Base-by-base conservation (phyloP, 2,113 vertebrate genomes). In the Scomber scombrus region DNA sequence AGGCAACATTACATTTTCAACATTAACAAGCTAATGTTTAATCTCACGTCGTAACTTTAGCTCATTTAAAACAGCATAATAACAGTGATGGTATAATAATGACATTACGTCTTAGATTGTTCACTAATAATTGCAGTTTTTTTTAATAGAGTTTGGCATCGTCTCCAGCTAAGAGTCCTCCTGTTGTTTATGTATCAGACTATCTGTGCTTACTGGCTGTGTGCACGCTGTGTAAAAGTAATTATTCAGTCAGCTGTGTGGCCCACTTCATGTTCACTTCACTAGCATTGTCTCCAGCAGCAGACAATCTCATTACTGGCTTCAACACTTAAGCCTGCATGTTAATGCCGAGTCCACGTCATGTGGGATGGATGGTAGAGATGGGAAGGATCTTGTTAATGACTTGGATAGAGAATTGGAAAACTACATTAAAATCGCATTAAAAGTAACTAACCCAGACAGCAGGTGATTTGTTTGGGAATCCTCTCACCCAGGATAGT, bases 231-330 rank as follows among this genome's bases (percentile, higher is more conserved):
- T 62, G 5, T 40, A 8, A 49, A 19, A 58, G 31, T 23, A 4
- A 15, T 29, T 47, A 15, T 15, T 40, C 49, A 47, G 15, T 8
- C 18, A 18, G 14, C 51, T 15, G 0, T 19, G 40, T 18, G 6
- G 34, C 9, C 7, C 34, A 40, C 34, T 40, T 9, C 34, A 40
- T 7, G 14, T n/a, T 14, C 45, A 34, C 31, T 61, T 26, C 11
- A 49, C 45, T 18, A 2, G 34, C 47, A 45, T 29, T 26, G 71
- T 64, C 19, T 19, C 19, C 4, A n/a, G n/a, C 21, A 57, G 46
- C 46, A 45, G 49, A 4, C 58, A 65, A 71, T 50, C 71, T 21
- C 19, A 64, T 75, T 75, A 75, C 19, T 18, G 51, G 13, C 26
- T 31, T 43, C 23, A 26, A 18, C 71, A 47, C 47, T 1, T 52